These are phyloP conservation scores for Conus betulinus DNA, from an alignment of 1,140 invertebrate species.

Conservation along the genomic window DNA sequence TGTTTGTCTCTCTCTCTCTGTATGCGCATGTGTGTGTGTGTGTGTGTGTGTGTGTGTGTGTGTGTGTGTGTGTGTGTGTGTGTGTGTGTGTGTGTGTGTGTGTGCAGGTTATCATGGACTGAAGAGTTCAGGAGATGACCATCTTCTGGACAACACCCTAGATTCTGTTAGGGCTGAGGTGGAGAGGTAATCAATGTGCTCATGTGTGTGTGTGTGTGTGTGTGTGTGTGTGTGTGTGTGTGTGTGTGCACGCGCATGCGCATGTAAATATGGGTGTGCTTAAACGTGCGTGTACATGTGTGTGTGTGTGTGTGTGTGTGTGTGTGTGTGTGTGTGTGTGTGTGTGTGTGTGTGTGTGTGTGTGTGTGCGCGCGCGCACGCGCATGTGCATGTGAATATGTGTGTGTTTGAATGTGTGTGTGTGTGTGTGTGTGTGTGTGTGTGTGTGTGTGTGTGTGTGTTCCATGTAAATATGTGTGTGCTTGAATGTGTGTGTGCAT, in stretches of 20 bases:
- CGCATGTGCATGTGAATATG: neutral
- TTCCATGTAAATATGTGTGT: neutral
- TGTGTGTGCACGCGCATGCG: neutral
- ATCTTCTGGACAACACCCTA: constrained; percentile 61
- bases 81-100: constrained; percentile 16
- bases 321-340: neutral
- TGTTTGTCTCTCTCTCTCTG: too few relatives aligned
- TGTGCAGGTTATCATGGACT: constrained; percentile 67
- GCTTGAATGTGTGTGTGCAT: neutral
- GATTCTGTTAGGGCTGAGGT: constrained; percentile 65
- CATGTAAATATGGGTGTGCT: neutral
- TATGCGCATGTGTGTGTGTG: neutral
- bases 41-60: neutral
- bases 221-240: neutral
- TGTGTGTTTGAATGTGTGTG: neutral
- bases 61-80: neutral
- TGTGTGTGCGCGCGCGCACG: too few relatives aligned
- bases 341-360: neutral
- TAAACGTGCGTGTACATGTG: neutral
- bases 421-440: neutral
- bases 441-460: too few relatives aligned
- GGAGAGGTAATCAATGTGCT: constrained; percentile 55
- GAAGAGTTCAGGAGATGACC: constrained; percentile 59
- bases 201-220: neutral
- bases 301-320: neutral